Conservation (phyloP, 2,113 vertebrate species). For the Lota lota region DNA sequence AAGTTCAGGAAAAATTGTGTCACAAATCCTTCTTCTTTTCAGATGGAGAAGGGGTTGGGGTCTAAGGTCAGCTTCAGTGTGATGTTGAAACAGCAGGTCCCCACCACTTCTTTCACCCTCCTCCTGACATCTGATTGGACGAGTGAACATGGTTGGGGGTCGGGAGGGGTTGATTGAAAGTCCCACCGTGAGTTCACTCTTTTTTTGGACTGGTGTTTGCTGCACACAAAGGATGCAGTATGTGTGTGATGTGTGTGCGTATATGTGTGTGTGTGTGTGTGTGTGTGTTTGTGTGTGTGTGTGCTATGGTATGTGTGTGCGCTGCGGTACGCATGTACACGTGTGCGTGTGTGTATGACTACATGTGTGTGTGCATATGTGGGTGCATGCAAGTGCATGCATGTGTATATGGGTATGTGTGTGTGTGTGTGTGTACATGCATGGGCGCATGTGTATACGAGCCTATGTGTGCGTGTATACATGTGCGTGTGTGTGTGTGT, state of each 20-base stretch:
- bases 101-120: slow-evolving; percentile 21
- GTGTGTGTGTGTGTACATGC: too few species aligned
- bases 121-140: slow-evolving; percentile 36
- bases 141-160: slow-evolving; percentile 14
- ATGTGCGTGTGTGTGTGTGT: too few species aligned
- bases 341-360: too few species aligned
- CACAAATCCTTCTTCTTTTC: slow-evolving; percentile 43
- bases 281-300: too few species aligned
- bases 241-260: not conserved
- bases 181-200: slow-evolving; percentile 43
- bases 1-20: not conserved
- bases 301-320: too few species aligned
- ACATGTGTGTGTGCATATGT: too few species aligned
- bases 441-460: too few species aligned
- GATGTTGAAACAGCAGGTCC: slow-evolving; percentile 28
- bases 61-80: slow-evolving; percentile 44
- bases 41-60: not conserved
- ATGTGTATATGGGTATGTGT: too few species aligned
- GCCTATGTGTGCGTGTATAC: too few species aligned
- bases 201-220: slow-evolving; percentile 36
- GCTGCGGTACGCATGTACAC: too few species aligned
- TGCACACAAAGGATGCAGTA: slow-evolving; percentile 53
- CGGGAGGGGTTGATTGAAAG: slow-evolving; percentile 4
- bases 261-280: too few species aligned
- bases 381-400: too few species aligned